Base-by-base conservation (phyloP, 2,888 invertebrate genomes). In the Scaptomyza cyrtandrae region DNA sequence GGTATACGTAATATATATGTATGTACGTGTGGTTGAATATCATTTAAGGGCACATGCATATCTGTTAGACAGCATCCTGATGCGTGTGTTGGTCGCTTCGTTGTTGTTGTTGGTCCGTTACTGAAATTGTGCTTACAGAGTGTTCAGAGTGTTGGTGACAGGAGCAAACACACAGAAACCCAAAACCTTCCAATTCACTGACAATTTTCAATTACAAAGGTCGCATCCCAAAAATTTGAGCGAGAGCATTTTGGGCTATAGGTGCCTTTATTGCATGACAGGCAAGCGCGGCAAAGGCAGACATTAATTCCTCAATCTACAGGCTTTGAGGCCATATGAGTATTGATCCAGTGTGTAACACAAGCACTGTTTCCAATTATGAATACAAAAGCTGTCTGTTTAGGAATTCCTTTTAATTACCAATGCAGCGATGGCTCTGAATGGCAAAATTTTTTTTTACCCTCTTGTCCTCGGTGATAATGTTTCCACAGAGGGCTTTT, bases 11-110 rank as follows among this genome's bases (percentile, higher is more conserved):
- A 73, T 63, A 57, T 63, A 57, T 50, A 59, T 49, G 44, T 31
- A 54, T 49, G 48, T 29, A 57, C 76, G 56, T 75, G 70, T 31
- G 63, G 53, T 46, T 54, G 45, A 58, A 63, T 59, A 46, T 45
- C 31, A 24, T 43, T 70, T 37, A 43, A 13, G 35, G 52, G 6
- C 19, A 27, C 33, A 72, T 24, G 24, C 24, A 72, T 57, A 14
- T 33, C 49, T 53, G 44, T 35, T 54, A 19, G 31, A 31, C 35
- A 45, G 54, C n/a, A 53, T 37, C 7, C 24, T 27, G 3, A n/a
- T 56, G 46, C 61, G 37, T 37, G 37, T 37, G 37, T 37, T 6
- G 74, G 31, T 45, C 7, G 43, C 48, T 33, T 54, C 14, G 33
- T 33, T 39, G 39, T 39, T 39, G 3, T 39, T 75, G 62, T 69